Evolutionary conservation across 2,888 invertebrate genomes (phyloP).

Genomic region (Ernsta delagoae): DNA sequence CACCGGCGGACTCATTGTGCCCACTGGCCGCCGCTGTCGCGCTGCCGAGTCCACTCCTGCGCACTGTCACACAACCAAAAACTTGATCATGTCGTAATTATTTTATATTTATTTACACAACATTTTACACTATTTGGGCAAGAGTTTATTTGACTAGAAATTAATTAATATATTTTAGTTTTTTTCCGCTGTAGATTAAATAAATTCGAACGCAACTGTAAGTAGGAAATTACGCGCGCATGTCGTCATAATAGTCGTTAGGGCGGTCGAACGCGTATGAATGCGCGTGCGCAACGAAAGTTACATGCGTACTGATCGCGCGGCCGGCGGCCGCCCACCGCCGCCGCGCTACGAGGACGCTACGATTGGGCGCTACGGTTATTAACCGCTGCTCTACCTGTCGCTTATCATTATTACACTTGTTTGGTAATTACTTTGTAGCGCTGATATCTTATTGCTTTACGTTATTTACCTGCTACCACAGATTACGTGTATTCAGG

Average conservation of each 20-base stretch:
- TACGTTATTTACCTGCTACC: too few species aligned
- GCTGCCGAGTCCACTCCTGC: constrained; percentile 15
- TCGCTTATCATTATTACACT: constrained; percentile 47
- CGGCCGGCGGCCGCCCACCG: constrained; percentile 54
- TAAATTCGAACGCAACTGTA: constrained; percentile 36
- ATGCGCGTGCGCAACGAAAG: constrained; percentile 77
- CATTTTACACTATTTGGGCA: constrained; percentile 41
- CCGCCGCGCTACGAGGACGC: constrained; percentile 62
- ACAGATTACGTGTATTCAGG: too few species aligned
- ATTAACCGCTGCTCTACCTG: constrained; percentile 59
- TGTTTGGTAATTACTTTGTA: constrained; percentile 32
- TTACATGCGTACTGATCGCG: constrained; percentile 67
- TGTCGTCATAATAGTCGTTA: constrained; percentile 56
- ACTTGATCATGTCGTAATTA: too few species aligned
- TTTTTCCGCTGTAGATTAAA: constrained; percentile 25
- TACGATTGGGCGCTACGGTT: constrained; percentile 73
- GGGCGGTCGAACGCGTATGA: constrained; percentile 40
- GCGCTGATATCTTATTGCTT: too few species aligned
- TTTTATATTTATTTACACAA: constrained; percentile 38
- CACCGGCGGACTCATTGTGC: constrained; percentile 78
- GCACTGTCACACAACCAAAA: too few species aligned
- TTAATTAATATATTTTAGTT: constrained; percentile 23
- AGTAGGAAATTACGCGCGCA: constrained; percentile 47
- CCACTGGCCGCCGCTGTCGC: constrained; percentile 50
- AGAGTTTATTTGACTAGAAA: constrained; percentile 19